A percentile compares a stretch with the other conserved stretches of the same genome.
phyloP scores from a whole-genome alignment of 2,113 vertebrate genomes.

The Marcusenius ussheri region DNA sequence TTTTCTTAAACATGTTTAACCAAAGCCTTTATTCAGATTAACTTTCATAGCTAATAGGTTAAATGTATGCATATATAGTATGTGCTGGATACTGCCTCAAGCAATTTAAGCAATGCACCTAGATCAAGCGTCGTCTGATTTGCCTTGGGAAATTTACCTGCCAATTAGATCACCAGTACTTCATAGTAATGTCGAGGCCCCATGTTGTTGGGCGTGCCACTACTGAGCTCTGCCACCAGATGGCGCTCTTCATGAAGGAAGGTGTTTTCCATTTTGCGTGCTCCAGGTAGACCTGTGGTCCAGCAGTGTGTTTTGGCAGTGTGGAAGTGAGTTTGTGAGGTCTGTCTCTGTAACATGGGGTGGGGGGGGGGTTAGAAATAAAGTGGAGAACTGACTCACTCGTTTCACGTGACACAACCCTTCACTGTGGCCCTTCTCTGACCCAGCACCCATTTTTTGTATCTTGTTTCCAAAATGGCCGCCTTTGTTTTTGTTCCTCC shows the following conservation, averaged over 20 bases:
- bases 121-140: neutral
- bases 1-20: neutral
- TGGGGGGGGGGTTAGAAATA: neutral
- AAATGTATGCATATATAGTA: neutral
- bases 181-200: neutral
- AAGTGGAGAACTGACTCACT: neutral
- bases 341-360: neutral
- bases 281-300: neutral
- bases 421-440: neutral
- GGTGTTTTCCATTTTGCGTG: neutral
- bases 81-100: neutral
- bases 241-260: neutral
- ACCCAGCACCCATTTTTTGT: neutral
- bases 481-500: neutral
- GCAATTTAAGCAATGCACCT: neutral
- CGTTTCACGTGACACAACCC: neutral
- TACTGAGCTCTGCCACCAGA: neutral
- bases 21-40: neutral
- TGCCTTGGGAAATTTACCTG: neutral
- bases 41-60: neutral
- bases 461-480: neutral
- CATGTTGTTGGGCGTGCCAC: neutral
- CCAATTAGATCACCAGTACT: neutral
- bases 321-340: neutral
- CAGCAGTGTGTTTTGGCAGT: neutral